Conservation (phyloP, 2,797 vertebrate species). For the Melanotaenia maccullochi region DNA sequence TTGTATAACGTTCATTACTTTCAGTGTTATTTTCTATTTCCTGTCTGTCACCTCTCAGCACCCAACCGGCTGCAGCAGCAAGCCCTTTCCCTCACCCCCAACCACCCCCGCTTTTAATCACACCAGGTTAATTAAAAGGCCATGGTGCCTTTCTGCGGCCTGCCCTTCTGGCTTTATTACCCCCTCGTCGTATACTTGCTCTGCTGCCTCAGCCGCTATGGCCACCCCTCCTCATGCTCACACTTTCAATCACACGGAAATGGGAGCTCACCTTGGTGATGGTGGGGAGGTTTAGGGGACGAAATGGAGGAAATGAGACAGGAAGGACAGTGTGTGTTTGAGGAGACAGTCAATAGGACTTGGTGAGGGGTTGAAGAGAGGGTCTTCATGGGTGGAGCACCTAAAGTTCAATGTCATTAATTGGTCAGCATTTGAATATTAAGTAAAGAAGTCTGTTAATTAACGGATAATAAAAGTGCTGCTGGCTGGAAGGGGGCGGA, state of each 20-base stretch:
- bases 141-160: constrained; percentile 79
- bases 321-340: constrained; percentile 28
- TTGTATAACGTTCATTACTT: constrained; percentile 29
- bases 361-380: constrained; percentile 41
- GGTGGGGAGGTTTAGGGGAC: constrained; percentile 65
- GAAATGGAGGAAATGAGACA: constrained; percentile 68
- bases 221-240: constrained; percentile 57
- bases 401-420: constrained; percentile 91
- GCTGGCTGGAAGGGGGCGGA: constrained; percentile 63
- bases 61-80: constrained; percentile 48
- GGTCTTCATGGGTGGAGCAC: constrained; percentile 53
- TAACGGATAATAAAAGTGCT: constrained; percentile 88
- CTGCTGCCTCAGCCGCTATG: constrained; percentile 57
- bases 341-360: constrained; percentile 36
- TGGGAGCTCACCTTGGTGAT: constrained; percentile 73
- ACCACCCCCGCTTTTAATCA: constrained; percentile 82
- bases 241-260: constrained; percentile 75
- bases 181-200: constrained; percentile 68
- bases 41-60: constrained; percentile 59
- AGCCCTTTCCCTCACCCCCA: constrained; percentile 34
- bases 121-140: constrained; percentile 90
- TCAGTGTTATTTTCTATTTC: constrained; percentile 61
- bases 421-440: constrained; percentile 92
- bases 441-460: constrained; percentile 87
- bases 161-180: constrained; percentile 81